Evolutionary conservation across 2,888 invertebrate genomes (phyloP).

Genomic region (Orthosia gracilis): DNA sequence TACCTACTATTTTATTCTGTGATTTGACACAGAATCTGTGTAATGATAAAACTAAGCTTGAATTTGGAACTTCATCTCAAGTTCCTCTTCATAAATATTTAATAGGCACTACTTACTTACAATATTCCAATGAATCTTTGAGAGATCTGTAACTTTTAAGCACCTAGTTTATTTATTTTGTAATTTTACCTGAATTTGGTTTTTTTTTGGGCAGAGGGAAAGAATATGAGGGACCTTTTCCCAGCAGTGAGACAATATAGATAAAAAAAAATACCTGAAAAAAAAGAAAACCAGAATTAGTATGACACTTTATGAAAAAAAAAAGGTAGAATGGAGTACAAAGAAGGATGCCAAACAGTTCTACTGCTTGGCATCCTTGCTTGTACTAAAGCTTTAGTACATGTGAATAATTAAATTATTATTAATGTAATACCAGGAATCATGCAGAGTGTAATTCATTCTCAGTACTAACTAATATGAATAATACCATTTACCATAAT

Average conservation of each 20-base stretch:
- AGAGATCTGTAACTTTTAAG: slow-evolving; percentile 7
- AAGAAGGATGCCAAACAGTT: neutral
- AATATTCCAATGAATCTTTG: slow-evolving; percentile 21
- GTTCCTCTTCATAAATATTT: slow-evolving; percentile 33
- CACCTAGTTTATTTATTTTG: slow-evolving; percentile 5
- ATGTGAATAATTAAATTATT: neutral
- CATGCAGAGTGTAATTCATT: slow-evolving; percentile 10
- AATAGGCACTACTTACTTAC: slow-evolving; percentile 46
- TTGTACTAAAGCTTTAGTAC: neutral
- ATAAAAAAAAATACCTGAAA: no score
- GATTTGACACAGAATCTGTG: slow-evolving; percentile 1
- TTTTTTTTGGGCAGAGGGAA: no score
- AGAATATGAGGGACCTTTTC: no score
- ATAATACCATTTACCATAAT: slow-evolving; percentile 51
- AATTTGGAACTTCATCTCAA: slow-evolving; percentile 7
- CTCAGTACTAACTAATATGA: slow-evolving; percentile 24
- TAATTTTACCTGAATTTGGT: slow-evolving; percentile 45
- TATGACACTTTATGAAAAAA: neutral
- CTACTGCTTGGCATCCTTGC: no score
- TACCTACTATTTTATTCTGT: no score
- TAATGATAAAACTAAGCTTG: neutral
- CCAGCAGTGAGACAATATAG: no score
- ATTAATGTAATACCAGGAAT: slow-evolving; percentile 22
- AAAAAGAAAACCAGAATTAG: slow-evolving; percentile 28
- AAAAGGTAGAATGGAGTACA: neutral